Base-by-base conservation (phyloP, 1,140 invertebrate genomes). In the Papilio aristodemus region DNA sequence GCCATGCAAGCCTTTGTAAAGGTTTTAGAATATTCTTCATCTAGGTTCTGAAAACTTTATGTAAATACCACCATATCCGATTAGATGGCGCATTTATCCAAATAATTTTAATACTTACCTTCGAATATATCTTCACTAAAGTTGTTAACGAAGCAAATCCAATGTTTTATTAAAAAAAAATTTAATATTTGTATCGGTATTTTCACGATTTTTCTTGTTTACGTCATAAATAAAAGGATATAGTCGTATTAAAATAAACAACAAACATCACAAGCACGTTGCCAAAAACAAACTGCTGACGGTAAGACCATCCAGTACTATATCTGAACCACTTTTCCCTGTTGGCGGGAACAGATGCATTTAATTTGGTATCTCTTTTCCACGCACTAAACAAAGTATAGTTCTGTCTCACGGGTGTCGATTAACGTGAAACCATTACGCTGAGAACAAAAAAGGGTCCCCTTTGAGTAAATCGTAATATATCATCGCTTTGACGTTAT, bases 391-490 rank as follows among this genome's bases (percentile, higher is more conserved):
- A 19, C 27, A 17, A 13, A 13, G 14, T 69, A 83, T 83, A 43
- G 50, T 64, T 58, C 59, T 77, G 72, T 82, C 74, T 80, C 78
- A 71, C 36, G 25, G 39, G 68, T 75, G 79, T 80, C 89, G 89
- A 90, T 90, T 90, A 88, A 86, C 85, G 75, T 86, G 80, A 88
- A 87, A 86, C 87, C 87, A 90, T 91, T 90, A 90, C 87, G 75
- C 70, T 68, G 82, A 90, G 89, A 91, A 91, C 89, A 91, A 91
- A 91, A 91, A 91, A 90, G 81, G 88, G 87, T 89, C 86, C 89
- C 89, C 89, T 91, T 88, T 89, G 86, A 88, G 80, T 80, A 91
- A 91, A 90, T 90, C 71, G 87, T 87, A 88, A 91, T 91, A 89
- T 90, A 91, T 91, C 89, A 91, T 91, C 87, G 80, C 71, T 79